Percentiles rank a stretch among this genome's conserved stretches.
Evolutionary conservation across 2,113 vertebrate genomes (phyloP).

Genomic region (Regulus satrapa): DNA sequence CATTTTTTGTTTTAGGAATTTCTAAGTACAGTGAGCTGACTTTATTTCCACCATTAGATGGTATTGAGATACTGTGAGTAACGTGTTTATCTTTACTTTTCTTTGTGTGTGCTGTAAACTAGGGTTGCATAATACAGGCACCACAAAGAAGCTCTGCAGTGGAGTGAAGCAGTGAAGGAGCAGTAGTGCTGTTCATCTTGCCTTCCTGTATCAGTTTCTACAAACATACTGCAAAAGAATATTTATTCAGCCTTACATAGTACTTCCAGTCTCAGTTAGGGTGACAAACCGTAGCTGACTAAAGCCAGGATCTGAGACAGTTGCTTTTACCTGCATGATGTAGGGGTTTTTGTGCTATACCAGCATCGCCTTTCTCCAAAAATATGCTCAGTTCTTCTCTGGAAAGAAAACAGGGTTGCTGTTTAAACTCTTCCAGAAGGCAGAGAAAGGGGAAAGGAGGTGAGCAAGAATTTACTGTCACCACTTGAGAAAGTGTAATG

Average conservation of each 20-base stretch:
- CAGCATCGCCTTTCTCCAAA: neutral
- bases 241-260: neutral
- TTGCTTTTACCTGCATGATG: neutral
- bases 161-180: neutral
- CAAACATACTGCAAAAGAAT: neutral
- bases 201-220: neutral
- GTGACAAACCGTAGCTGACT: neutral
- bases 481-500: neutral
- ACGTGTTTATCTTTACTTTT: neutral
- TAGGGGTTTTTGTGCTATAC: neutral
- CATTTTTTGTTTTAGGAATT: neutral
- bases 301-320: neutral
- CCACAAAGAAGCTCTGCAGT: neutral
- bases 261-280: neutral
- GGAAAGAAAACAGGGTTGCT: neutral
- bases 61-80: rapidly evolving
- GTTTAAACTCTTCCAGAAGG: neutral
- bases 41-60: neutral
- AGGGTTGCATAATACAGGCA: neutral
- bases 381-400: neutral
- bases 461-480: neutral
- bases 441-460: neutral
- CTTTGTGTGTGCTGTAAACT: neutral
- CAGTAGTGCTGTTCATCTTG: neutral
- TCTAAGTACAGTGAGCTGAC: neutral